Evolutionary conservation across 2,888 invertebrate genomes (phyloP), one percentile per base, ranked within the genome.

Genomic region (Argyresthia goedartella): DNA sequence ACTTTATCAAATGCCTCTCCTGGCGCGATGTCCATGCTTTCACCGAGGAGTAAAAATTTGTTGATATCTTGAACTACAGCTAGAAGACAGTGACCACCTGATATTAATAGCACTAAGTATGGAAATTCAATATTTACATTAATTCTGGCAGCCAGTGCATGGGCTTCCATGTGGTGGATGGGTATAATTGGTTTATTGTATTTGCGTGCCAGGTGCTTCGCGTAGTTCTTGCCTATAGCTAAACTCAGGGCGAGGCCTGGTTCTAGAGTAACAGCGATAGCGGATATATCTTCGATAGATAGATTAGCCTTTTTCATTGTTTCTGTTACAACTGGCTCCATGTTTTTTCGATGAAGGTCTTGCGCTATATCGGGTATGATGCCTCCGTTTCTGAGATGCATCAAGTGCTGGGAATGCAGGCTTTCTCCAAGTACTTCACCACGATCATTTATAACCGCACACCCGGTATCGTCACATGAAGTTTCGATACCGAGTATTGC

Each of bases 91-190:
- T 99, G 98, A 0, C 98, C 98, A 44, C 99, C 99, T 63, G 98
- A 98, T 62, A 96, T 92, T 41, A 99, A 81, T 25, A 98, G 85
- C 25, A 94, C 94, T 55, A 99, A 80, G 79, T 93, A 99, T 49
- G 99, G 99, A 85, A 94, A 98, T 48, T 90, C 76, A 52, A 96
- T 84, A 61, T 90, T 70, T 66, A 91, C 65, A 43, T 84, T 81
- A 92, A 98, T 92, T 72, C 98, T 90, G 8, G 91, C 93, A 36
- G 95, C 95, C 52, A 99, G 82, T 10, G 99, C 98, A 87, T 99
- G 99, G 1, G 99, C 99, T 86, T 98, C 93, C 99, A 99, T 99
- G 64, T 99, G 99, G 81, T 99, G 99, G 58, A 99, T 94, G 0
- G 99, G 98, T 70, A 99, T 95, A 52, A 99, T 88, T 0, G 98